Percentiles rank a stretch among this genome's conserved stretches.
phyloP scores from a whole-genome alignment of 2,113 vertebrate genomes.

The Pampusana beccarii region DNA sequence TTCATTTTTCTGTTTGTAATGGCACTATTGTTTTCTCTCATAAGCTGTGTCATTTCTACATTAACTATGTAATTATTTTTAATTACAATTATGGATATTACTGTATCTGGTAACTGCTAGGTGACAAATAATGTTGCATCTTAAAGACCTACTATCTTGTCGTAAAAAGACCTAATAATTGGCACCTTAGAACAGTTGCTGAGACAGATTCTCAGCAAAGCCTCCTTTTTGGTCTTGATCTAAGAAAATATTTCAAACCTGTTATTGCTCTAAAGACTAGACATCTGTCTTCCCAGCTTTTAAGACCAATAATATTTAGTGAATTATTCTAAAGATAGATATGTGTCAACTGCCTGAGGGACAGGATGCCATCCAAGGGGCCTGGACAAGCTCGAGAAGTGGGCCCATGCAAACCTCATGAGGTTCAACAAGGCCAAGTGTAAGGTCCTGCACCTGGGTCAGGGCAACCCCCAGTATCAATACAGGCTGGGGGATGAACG shows the following conservation, averaged over 20 bases:
- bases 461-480: too few relatives aligned
- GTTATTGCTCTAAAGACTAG: not conserved
- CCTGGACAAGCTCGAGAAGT: too few relatives aligned
- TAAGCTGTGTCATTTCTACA: not conserved
- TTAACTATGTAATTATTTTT: not conserved
- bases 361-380: too few relatives aligned
- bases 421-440: too few relatives aligned
- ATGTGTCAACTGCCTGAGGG: too few relatives aligned
- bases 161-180: not conserved
- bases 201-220: not conserved
- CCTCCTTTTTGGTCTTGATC: not conserved
- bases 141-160: not conserved
- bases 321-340: not conserved
- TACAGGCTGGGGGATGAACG: too few relatives aligned
- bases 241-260: not conserved
- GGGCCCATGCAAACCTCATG: too few relatives aligned
- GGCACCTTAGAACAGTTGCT: not conserved
- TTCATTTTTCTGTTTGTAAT: not conserved
- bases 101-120: not conserved
- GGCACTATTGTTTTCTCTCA: not conserved
- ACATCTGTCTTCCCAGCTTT: not conserved
- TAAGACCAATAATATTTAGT: not conserved
- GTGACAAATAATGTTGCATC: not conserved
- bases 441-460: too few relatives aligned
- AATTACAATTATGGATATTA: not conserved